These are phyloP conservation scores for Ptiloglossa arizonensis DNA, from an alignment of 1,140 invertebrate species.

Conservation along the genomic window DNA sequence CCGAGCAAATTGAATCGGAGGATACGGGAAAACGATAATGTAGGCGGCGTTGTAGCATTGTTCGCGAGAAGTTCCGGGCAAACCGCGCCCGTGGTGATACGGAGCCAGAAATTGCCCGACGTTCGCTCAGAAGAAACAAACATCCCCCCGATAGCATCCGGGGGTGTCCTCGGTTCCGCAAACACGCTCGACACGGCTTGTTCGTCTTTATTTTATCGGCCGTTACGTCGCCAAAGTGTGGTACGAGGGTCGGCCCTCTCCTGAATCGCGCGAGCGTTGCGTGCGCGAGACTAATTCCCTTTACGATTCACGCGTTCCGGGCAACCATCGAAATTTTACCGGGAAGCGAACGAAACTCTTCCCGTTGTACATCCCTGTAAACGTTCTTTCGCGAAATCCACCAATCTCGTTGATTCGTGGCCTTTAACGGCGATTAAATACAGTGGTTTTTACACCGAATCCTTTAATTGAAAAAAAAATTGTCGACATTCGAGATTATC, in stretches of 20 bases:
- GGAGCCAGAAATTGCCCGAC: constrained; percentile 3
- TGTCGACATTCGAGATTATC: no score
- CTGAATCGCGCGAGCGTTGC: not conserved
- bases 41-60: constrained; percentile 18
- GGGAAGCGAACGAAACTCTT: not conserved
- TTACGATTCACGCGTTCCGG: not conserved
- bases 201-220: constrained; percentile 8
- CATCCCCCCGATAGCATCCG: not conserved
- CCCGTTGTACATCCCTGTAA: not conserved
- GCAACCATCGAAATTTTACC: not conserved
- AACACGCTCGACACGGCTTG: not conserved
- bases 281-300: not conserved
- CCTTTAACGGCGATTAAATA: no score
- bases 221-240: not conserved
- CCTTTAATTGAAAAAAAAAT: no score
- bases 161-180: not conserved
- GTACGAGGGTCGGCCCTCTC: not conserved
- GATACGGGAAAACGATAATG: constrained; percentile 32
- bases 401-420: no score
- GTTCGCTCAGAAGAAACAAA: constrained; percentile 19
- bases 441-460: no score
- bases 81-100: constrained; percentile 5
- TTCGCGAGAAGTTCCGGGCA: not conserved
- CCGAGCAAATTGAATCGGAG: constrained; percentile 29
- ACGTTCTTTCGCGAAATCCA: not conserved